These are phyloP conservation scores for Zoroaster sp. DNA, from an alignment of 53 echinoderm and acorn worm genomes.

Conservation along the genomic window DNA sequence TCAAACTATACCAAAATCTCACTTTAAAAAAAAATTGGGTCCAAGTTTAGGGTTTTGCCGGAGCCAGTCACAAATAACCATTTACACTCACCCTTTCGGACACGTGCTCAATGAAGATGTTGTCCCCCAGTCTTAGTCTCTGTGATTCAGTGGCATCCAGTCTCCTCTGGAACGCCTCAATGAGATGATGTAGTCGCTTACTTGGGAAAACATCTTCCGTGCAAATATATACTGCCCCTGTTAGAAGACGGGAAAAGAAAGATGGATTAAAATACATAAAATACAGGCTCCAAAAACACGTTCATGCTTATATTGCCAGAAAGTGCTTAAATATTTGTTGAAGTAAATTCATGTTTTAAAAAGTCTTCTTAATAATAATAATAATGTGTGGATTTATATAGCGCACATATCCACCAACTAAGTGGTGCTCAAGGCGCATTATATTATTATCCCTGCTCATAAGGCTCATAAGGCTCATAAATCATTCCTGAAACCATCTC, in stretches of 20 bases:
- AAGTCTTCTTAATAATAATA: no score
- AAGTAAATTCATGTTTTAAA: background rate
- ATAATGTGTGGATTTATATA: no score
- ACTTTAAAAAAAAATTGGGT: no score
- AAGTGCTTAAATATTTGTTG: background rate
- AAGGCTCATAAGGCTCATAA: no score
- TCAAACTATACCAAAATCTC: no score
- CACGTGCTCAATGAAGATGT: constrained; percentile 94
- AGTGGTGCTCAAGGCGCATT: no score
- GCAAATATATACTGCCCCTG: constrained; percentile 94
- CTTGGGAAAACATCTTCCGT: constrained; percentile 99
- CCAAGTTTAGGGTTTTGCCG: no score
- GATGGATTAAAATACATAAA: background rate
- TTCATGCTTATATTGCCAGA: background rate
- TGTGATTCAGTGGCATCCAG: constrained; percentile 51
- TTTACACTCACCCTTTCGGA: constrained; percentile 74
- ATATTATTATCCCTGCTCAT: no score
- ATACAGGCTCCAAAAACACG: no score
- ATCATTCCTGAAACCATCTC: no score
- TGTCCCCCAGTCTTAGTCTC: constrained; percentile 77
- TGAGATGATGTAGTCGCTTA: constrained; percentile 91
- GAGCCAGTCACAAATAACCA: no score
- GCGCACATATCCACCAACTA: no score
- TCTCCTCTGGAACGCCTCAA: constrained; percentile 61
- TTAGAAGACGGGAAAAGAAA: background rate